These are phyloP conservation scores for Parelbella ahira DNA, from an alignment of 2,888 invertebrate species.

Conservation along the genomic window DNA sequence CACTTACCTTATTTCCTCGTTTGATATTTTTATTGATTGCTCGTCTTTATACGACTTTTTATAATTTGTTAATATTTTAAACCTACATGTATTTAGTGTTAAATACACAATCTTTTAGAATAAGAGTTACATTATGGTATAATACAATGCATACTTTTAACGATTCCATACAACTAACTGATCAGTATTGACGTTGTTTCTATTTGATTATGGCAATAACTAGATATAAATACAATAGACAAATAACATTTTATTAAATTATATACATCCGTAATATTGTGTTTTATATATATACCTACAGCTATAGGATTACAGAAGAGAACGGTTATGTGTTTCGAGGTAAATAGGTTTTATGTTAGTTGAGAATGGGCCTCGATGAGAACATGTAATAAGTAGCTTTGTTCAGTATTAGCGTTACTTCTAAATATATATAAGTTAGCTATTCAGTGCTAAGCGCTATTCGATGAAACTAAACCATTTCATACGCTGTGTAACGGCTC, in stretches of 20 bases:
- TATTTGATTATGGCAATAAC: conserved; percentile 62
- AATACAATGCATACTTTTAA: no score
- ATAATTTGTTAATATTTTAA: conserved; percentile 8
- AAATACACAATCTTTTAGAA: background rate
- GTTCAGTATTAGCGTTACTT: conserved; percentile 28
- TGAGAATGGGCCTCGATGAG: conserved; percentile 2
- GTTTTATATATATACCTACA: conserved; percentile 61
- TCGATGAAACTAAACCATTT: conserved; percentile 21
- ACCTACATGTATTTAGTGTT: conserved; percentile 4
- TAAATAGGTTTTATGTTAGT: conserved; percentile 8
- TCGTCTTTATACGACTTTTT: conserved; percentile 10
- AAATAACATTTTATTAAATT: conserved; percentile 47
- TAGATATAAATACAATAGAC: conserved; percentile 50
- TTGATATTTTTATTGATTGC: conserved; percentile 12
- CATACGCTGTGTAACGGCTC: conserved; percentile 33
- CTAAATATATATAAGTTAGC: conserved; percentile 21
- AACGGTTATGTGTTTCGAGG: background rate
- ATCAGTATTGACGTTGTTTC: conserved; percentile 40
- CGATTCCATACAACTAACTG: conserved; percentile 33
- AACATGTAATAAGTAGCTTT: conserved; percentile 13
- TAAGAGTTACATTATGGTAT: no score
- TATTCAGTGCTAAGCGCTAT: conserved; percentile 33
- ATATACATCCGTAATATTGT: conserved; percentile 32
- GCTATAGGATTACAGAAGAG: conserved; percentile 34
- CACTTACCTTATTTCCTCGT: conserved; percentile 4